A percentile compares a stretch with the other conserved stretches of the same genome.
phyloP scores from a whole-genome alignment of 1,140 invertebrate genomes.

The Drosophila nasuta region DNA sequence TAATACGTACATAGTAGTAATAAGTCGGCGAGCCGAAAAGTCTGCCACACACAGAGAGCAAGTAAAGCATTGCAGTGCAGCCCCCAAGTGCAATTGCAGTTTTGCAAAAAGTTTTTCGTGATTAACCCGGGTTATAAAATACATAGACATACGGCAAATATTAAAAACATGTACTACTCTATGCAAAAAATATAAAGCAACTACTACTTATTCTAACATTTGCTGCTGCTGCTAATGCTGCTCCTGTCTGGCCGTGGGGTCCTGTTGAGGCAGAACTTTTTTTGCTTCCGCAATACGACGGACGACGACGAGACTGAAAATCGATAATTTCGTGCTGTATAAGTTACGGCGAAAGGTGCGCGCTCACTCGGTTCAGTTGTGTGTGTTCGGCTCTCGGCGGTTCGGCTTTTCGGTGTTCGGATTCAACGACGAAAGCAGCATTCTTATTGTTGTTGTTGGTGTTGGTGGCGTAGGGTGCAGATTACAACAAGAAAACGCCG shows the following conservation, averaged over 20 bases:
- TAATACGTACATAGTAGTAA: constrained; percentile 57
- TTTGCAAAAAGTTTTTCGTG: constrained; percentile 27
- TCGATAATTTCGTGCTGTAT: constrained; percentile 82
- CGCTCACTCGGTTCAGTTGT: constrained; percentile 48
- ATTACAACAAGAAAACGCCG: constrained; percentile 57
- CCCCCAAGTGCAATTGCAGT: constrained; percentile 37
- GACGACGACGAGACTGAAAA: constrained; percentile 52
- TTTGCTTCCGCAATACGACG: constrained; percentile 67
- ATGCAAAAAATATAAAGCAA: neutral
- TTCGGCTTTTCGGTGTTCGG: neutral
- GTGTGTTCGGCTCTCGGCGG: constrained; percentile 22
- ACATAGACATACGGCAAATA: neutral
- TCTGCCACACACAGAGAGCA: constrained; percentile 39
- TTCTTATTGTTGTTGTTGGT: constrained; percentile 22
- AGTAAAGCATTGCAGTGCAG: constrained; percentile 5
- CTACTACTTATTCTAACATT: constrained; percentile 4
- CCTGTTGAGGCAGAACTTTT: constrained; percentile 55
- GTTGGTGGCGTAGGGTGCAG: constrained; percentile 33
- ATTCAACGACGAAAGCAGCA: constrained; percentile 18
- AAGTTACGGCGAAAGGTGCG: constrained; percentile 81
- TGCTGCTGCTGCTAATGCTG: neutral
- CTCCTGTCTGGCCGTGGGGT: constrained; percentile 49
- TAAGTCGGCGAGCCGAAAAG: constrained; percentile 49
- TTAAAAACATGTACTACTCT: neutral
- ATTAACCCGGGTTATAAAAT: constrained; percentile 5